Evolutionary conservation across 2,888 invertebrate genomes (phyloP).

Genomic region (Tetanocera ferruginea): DNA sequence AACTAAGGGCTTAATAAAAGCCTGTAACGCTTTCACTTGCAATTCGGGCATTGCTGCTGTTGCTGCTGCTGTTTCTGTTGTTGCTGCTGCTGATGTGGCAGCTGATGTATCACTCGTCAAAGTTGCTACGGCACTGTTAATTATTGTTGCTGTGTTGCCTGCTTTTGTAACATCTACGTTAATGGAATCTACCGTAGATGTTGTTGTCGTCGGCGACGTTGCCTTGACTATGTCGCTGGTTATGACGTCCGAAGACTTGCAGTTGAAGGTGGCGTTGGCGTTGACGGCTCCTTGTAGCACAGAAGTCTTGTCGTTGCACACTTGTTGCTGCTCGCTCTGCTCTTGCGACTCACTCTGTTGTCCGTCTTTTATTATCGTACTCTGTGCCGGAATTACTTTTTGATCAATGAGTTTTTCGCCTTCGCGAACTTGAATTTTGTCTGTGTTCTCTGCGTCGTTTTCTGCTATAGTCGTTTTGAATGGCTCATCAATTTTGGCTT

Average conservation of each 20-base stretch:
- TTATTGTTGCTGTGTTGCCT: conserved; percentile 44
- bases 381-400: conserved; percentile 44
- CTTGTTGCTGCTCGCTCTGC: conserved; percentile 16
- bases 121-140: conserved; percentile 46
- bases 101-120: conserved; percentile 26
- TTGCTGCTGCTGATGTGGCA: conserved; percentile 29
- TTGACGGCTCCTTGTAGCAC: conserved; percentile 50
- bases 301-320: conserved; percentile 44
- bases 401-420: conserved; percentile 60
- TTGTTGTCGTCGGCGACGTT: conserved; percentile 53
- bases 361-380: conserved; percentile 6
- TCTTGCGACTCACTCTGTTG: conserved; percentile 15
- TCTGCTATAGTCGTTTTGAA: background rate
- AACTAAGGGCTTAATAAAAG: conserved; percentile 53
- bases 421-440: conserved; percentile 46
- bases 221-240: conserved; percentile 56
- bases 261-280: conserved; percentile 49
- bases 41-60: conserved; percentile 61
- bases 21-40: conserved; percentile 59
- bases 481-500: background rate
- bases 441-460: background rate
- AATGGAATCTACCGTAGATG: conserved; percentile 36
- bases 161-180: conserved; percentile 49
- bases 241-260: conserved; percentile 50
- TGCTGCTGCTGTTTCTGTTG: conserved; percentile 32